These are phyloP conservation scores for Centropyge bicolor DNA, from an alignment of 2,797 vertebrate species.

Conservation along the genomic window DNA sequence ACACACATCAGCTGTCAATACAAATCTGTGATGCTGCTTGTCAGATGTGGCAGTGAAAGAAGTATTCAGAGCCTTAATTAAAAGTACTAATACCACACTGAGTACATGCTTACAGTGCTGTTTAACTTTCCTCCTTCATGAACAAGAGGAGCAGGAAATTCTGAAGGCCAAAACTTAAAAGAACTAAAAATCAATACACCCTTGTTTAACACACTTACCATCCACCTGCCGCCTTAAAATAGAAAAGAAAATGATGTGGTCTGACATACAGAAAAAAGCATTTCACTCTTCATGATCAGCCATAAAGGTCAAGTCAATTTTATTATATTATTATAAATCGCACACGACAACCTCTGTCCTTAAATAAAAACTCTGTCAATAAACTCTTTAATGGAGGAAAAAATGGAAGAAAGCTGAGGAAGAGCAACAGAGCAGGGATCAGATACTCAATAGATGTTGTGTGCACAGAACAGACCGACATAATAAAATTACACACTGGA, in stretches of 20 bases:
- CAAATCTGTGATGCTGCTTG: slow-evolving; percentile 5
- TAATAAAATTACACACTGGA: neutral
- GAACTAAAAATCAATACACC: neutral
- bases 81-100: no score
- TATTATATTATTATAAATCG: neutral
- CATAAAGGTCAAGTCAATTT: no score
- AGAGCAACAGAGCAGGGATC: neutral
- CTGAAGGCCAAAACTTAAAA: neutral
- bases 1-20: slow-evolving; percentile 4
- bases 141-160: neutral
- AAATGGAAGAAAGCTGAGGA: neutral
- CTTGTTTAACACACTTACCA: neutral
- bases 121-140: neutral
- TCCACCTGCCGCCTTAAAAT: neutral
- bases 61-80: no score
- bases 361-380: no score
- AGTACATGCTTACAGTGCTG: no score
- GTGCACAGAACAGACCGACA: neutral
- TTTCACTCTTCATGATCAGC: neutral
- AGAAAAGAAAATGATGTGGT: neutral
- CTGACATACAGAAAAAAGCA: neutral
- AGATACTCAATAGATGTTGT: neutral
- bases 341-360: neutral
- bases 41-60: neutral
- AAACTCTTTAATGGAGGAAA: no score